Evolutionary conservation across 2,113 vertebrate species (phyloP).

Genomic region (Mellivora capensis): DNA sequence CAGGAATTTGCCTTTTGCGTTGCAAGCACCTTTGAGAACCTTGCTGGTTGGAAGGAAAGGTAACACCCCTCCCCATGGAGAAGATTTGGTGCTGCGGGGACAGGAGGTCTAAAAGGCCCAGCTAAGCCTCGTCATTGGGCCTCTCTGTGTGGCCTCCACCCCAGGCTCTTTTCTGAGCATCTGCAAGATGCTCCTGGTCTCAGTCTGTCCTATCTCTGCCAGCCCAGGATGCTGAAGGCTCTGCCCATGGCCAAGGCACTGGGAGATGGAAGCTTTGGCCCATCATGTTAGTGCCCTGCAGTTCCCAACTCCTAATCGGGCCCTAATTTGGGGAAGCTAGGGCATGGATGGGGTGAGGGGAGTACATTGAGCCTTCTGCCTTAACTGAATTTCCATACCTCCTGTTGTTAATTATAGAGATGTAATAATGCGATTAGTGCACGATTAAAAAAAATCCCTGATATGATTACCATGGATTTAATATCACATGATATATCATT

Average conservation of each 20-base stretch:
- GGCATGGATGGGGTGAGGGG: neutral
- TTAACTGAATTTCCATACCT: slow-evolving; percentile 80
- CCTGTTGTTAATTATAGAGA: slow-evolving; percentile 89
- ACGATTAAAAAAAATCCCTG: slow-evolving; percentile 89
- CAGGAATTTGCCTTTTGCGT: neutral
- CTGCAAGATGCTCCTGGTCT: neutral
- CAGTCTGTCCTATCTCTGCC: neutral
- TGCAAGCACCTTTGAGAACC: neutral
- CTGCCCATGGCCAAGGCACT: neutral
- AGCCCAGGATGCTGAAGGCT: neutral
- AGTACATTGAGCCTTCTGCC: slow-evolving; percentile 63
- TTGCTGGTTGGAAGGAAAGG: slow-evolving; percentile 31
- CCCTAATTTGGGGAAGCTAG: slow-evolving; percentile 46
- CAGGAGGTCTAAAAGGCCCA: neutral
- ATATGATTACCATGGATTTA: slow-evolving; percentile 98
- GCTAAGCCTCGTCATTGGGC: neutral
- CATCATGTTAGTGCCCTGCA: slow-evolving; percentile 22
- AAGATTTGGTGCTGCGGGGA: neutral
- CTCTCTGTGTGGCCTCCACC: neutral
- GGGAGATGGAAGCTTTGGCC: slow-evolving; percentile 7
- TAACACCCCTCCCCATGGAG: neutral
- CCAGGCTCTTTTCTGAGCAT: neutral
- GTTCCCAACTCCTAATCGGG: slow-evolving; percentile 14
- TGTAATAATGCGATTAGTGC: slow-evolving; percentile 89
- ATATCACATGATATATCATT: slow-evolving; percentile 99